phyloP scores from a whole-genome alignment of 2,113 vertebrate genomes.

The Hypanus sabinus region DNA sequence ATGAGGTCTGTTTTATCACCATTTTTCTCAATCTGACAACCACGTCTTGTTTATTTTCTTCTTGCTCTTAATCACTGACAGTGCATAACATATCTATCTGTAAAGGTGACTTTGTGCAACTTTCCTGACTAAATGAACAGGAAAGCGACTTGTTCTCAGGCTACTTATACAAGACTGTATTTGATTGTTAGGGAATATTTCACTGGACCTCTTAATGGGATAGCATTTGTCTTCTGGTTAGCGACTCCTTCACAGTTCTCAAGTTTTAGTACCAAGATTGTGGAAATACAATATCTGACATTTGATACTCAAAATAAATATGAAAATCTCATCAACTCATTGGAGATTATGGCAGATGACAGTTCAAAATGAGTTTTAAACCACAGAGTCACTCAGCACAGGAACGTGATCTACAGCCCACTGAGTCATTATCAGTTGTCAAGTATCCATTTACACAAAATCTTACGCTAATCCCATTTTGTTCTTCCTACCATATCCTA shows the following conservation, averaged over 20 bases:
- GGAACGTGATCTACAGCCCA: too few relatives aligned
- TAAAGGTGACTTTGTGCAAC: not conserved
- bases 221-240: not conserved
- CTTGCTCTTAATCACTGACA: not conserved
- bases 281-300: too few relatives aligned
- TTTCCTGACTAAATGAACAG: not conserved
- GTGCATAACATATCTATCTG: not conserved
- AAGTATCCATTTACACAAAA: too few relatives aligned
- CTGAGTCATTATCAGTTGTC: too few relatives aligned
- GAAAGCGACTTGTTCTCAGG: not conserved
- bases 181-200: not conserved
- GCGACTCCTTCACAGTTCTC: not conserved
- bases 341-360: too few relatives aligned
- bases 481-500: too few relatives aligned
- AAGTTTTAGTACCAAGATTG: not conserved
- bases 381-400: too few relatives aligned
- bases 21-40: constrained; percentile 14
- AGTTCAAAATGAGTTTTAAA: too few relatives aligned
- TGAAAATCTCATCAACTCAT: too few relatives aligned
- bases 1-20: not conserved
- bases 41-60: not conserved
- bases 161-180: not conserved
- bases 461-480: too few relatives aligned
- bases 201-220: not conserved
- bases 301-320: too few relatives aligned